phyloP scores from a whole-genome alignment of 2,113 vertebrate genomes.

The Oryzias woworae region DNA sequence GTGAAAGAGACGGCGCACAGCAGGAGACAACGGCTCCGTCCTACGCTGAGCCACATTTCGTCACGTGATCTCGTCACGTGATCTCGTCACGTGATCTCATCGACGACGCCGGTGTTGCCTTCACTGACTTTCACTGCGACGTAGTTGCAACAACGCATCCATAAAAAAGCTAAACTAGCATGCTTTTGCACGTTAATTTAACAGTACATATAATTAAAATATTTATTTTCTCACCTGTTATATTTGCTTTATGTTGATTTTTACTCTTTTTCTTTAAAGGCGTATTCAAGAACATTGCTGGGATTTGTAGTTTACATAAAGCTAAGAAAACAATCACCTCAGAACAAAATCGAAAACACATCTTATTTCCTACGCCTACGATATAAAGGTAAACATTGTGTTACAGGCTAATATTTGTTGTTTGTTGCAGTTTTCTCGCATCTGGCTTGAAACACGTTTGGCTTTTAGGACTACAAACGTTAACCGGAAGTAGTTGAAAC shows the following conservation, averaged over 20 bases:
- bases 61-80: slow-evolving; percentile 50
- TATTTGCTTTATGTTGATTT: rapidly evolving
- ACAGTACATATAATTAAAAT: no score
- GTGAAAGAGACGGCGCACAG: slow-evolving; percentile 2
- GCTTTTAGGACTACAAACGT: slow-evolving; percentile 28
- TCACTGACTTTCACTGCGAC: not conserved
- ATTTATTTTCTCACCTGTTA: no score
- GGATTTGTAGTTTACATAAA: slow-evolving; percentile 52
- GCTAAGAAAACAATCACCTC: not conserved
- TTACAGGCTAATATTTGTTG: not conserved
- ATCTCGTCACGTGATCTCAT: slow-evolving; percentile 36
- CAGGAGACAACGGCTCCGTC: not conserved
- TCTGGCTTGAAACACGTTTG: not conserved
- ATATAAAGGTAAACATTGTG: no score
- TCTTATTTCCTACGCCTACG: not conserved
- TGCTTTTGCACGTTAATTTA: no score
- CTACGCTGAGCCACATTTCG: not conserved
- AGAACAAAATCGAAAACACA: rapidly evolving
- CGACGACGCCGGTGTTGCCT: slow-evolving; percentile 20
- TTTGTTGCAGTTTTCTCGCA: not conserved
- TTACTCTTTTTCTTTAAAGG: not conserved
- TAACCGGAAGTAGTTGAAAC: slow-evolving; percentile 51
- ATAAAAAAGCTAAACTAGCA: not conserved
- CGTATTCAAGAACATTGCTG: rapidly evolving
- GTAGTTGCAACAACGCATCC: rapidly evolving